These are phyloP conservation scores for Fregetta grallaria DNA, from an alignment of 2,113 vertebrate genomes.

Conservation along the genomic window DNA sequence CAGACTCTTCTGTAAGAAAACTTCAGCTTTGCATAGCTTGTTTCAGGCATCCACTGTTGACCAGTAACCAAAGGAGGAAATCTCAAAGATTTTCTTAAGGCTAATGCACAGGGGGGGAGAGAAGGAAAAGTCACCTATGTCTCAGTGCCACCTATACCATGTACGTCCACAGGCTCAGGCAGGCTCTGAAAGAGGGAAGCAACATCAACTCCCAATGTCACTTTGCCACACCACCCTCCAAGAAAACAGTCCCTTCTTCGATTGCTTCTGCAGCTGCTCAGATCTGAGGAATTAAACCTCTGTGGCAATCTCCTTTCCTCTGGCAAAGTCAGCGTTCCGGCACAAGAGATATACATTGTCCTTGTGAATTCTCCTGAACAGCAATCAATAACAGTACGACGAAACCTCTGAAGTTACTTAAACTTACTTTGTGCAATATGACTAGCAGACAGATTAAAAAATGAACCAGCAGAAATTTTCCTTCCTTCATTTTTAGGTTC, in stretches of 20 bases:
- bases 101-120: background rate
- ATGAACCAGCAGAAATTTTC: background rate
- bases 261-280: background rate
- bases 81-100: background rate
- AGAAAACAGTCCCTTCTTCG: background rate
- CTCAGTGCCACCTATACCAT: background rate
- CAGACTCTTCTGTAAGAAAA: background rate
- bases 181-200: background rate
- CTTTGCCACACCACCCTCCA: background rate
- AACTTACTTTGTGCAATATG: background rate
- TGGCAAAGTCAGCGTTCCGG: background rate
- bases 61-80: background rate
- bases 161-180: background rate
- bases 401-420: background rate
- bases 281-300: background rate
- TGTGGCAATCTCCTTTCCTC: background rate
- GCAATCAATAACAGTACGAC: background rate
- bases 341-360: background rate
- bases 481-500: constrained; percentile 13
- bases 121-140: background rate
- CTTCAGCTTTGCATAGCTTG: background rate
- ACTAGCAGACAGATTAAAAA: constrained; percentile 2
- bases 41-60: background rate
- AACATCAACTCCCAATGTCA: background rate
- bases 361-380: constrained; percentile 1